Evolutionary conservation across 2,888 invertebrate genomes (phyloP), one percentile per base, ranked within the genome.

Genomic region (Graphium colonna): DNA sequence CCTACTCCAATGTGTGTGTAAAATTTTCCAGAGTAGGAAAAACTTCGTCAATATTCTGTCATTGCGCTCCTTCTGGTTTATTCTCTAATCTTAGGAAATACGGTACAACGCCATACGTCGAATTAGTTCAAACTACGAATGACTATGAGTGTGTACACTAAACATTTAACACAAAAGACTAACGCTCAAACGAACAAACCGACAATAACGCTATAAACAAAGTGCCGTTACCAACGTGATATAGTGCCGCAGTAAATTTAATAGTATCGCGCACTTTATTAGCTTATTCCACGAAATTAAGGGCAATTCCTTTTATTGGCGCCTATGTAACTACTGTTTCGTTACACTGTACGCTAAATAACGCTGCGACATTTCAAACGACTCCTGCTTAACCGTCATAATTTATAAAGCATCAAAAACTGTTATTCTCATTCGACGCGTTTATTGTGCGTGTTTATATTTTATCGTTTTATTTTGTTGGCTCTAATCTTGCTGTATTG

Each of bases 281-380:
- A 63, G 62, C 64, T 71, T 63, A 46, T 46, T 46, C 66, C 71
- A 64, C 69, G 69, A 73, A 79, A 79, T 79, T 78, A 79, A 77
- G 77, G 75, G 72, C 73, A 75, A 72, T 72, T 61, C 63, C 59
- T 71, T 77, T 78, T 78, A 79, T 73, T 68, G 65, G 61, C 56
- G 60, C 63, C 63, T 64, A 62, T 69, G 33, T 31, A 46, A 41
- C 45, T 71, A 36, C 72, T 72, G 73, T 69, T 71, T 71, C 64
- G 70, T 64, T 58, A n/a, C 36, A 18, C 3, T 13, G 41, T 55
- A 10, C 51, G 51, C 18, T 41, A 8, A 39, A 39, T 21, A n/a
- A 40, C 1, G 16, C 39, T 52, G 57, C 56, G n/a, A 41, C 18
- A 41, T 41, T 41, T 41, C n/a, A 36, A 12, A 12, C 13, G 36